Base-by-base conservation (phyloP, 2,797 vertebrate species). In the Melanotaenia trifasciata region DNA sequence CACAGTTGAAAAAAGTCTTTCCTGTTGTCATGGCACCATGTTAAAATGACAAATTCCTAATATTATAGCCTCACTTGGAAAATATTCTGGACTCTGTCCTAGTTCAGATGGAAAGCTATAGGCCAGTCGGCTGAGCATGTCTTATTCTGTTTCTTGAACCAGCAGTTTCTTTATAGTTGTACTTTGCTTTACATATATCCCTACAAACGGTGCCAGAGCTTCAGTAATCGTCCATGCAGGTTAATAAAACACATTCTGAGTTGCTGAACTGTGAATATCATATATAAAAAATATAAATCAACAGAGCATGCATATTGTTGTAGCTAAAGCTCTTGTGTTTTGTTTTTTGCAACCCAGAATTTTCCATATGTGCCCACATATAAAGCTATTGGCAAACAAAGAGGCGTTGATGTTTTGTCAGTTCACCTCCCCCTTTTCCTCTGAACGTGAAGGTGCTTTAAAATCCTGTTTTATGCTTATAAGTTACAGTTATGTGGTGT, bases 91-190 rank as follows among this genome's bases (percentile, higher is more conserved):
- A 47, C 36, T 45, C 32, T 68, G 14, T 58, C 24, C 24, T 7
- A 5, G 28, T 30, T 30, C 5, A 7, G 26, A 43, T 22, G 3
- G 20, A 24, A 45, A 45, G 36, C 43, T 7, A 13, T 51, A 43
- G 53, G 5, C 18, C 32, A 24, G 18, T 70, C 47, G 22, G 12
- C 45, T 22, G 45, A 51, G 58, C 43, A 51, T 1, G 13, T 51
- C 45, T 35, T 33, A 35, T 64, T 36, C 30, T 35, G 24, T 51
- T 53, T 28, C 58, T 53, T 35, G 24, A 59, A 51, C 47, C 3
- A 38, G 16, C 33, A 70, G 24, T 70, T 70, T 60, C 45, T 60
- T 54, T 54, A 14, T 24, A 5, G 53, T 24, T 16, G 53, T 12
- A 28, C 13, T 13, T 54, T 54, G 24, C 24, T 26, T 30, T 40